These are phyloP conservation scores for Orbicella faveolata DNA, from an alignment of 64 coral and sea anemone species.

Conservation along the genomic window DNA sequence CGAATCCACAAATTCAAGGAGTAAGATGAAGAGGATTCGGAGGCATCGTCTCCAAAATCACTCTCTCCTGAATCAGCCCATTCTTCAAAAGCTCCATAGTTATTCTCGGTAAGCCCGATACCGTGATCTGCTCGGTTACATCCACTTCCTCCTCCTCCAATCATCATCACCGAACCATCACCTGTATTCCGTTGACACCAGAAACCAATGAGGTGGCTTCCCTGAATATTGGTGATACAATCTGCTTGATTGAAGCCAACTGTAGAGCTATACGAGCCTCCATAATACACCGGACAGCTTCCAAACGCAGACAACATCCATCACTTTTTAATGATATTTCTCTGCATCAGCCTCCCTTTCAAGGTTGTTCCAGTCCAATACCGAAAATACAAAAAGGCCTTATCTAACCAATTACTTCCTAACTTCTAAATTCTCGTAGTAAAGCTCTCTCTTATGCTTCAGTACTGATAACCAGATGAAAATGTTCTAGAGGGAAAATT, in stretches of 20 bases:
- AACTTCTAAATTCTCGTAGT: no score
- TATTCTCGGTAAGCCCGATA: conserved; percentile 44
- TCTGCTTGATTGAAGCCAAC: neutral
- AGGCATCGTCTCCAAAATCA: conserved; percentile 39
- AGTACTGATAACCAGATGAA: no score
- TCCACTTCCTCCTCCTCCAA: neutral
- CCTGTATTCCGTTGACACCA: conserved; percentile 32
- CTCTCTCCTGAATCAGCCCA: neutral
- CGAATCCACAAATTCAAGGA: conserved; percentile 65
- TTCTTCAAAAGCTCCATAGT: conserved; percentile 18
- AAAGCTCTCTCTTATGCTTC: no score
- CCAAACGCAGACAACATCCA: no score
- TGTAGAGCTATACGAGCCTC: conserved; percentile 6
- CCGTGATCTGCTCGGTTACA: conserved; percentile 62
- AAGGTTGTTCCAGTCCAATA: no score
- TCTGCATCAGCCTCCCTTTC: no score
- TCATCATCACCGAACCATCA: conserved; percentile 63
- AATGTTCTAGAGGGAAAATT: no score
- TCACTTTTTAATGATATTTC: no score
- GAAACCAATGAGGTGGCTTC: conserved; percentile 39
- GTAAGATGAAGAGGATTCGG: neutral
- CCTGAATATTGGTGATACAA: conserved; percentile 34
- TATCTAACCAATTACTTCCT: no score
- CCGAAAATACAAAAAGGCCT: no score
- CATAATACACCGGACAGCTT: conserved; percentile 41